A percentile compares a stretch with the other conserved stretches of the same genome.
Conservation (phyloP, 1,140 invertebrate genomes). For the Ectropis grisescens region DNA sequence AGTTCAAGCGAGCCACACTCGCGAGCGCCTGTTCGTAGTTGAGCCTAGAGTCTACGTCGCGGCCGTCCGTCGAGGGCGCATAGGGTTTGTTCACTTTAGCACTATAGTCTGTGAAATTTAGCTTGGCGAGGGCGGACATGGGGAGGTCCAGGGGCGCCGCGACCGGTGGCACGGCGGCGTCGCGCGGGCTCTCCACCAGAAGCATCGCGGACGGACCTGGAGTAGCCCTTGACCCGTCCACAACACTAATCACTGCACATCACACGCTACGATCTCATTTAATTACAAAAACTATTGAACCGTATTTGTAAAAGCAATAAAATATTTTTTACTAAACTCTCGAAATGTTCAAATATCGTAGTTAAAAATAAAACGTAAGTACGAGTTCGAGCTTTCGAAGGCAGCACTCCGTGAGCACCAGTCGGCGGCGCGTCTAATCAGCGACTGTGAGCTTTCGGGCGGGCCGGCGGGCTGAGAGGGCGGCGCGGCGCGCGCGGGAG, state of each 20-base stretch:
- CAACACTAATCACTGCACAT: conserved; percentile 34
- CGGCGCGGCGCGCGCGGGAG: conserved; percentile 30
- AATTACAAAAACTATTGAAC: too few species aligned
- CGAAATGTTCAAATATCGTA: too few species aligned
- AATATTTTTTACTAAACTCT: conserved; percentile 6
- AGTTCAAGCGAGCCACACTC: conserved; percentile 38
- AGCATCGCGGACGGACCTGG: conserved; percentile 46
- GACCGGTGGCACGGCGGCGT: conserved; percentile 63
- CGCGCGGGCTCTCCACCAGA: conserved; percentile 59
- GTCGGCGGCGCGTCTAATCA: conserved; percentile 37
- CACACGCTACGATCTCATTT: conserved; percentile 15
- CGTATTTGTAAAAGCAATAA: conserved; percentile 5
- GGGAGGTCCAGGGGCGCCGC: conserved; percentile 55
- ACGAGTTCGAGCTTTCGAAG: conserved; percentile 12
- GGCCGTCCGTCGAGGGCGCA: conserved; percentile 27
- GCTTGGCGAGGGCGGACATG: conserved; percentile 55
- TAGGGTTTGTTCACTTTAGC: conserved; percentile 53
- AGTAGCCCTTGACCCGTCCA: conserved; percentile 19
- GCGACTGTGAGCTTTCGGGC: conserved; percentile 63
- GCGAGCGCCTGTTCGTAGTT: conserved; percentile 48
- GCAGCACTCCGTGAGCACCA: conserved; percentile 22
- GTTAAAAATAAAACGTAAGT: conserved; percentile 2
- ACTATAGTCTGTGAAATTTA: conserved; percentile 60
- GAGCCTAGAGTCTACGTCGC: conserved; percentile 28
- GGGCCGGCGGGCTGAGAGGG: conserved; percentile 60